Evolutionary conservation across 1,140 invertebrate species (phyloP), one percentile per base, ranked within the genome.

Genomic region (Drosophila nasuta): DNA sequence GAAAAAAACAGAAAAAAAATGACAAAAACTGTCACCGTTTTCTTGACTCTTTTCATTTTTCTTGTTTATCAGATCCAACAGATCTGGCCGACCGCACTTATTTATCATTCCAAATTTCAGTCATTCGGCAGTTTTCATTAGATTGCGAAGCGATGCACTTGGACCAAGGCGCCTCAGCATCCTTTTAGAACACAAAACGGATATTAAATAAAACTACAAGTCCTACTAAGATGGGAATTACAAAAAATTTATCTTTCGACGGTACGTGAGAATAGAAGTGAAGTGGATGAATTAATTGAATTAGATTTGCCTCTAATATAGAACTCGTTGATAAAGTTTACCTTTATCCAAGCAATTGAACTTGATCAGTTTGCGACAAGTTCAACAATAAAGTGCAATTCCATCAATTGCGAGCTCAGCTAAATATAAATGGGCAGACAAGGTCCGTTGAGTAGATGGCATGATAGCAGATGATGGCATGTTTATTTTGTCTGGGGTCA

Each of bases 41-140:
- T 81, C 85, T 89, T 89, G 81, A 89, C 81, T 89, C 67, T 89
- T 89, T 89, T 79, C 75, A 89, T 89, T 89, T 85, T 79, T 73
- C 68, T 68, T 89, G 68, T 89, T 89, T 89, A 89, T 89, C 85
- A 85, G 71, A 81, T 72, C 48, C 3, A 25, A 51, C 48, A 80
- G 75, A 89, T 89, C 71, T 81, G 62, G 20, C 43, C 63, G 48
- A 57, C 52, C 52, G 45, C 62, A 62, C 77, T 79, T 89, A 88
- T 81, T 88, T 88, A 89, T 89, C 85, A 74, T 85, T 74, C 59
- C 79, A 73, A 79, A 81, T 81, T 77, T 79, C 51, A 56, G 15
- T 57, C 68, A 73, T 89, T 89, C 57, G 75, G 78, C 78, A 89
- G 85, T 89, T 89, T 89, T 89, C 78, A 85, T 89, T 77, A 81